Evolutionary conservation across 1,140 invertebrate genomes (phyloP).

Genomic region (Eubasilissa regina): DNA sequence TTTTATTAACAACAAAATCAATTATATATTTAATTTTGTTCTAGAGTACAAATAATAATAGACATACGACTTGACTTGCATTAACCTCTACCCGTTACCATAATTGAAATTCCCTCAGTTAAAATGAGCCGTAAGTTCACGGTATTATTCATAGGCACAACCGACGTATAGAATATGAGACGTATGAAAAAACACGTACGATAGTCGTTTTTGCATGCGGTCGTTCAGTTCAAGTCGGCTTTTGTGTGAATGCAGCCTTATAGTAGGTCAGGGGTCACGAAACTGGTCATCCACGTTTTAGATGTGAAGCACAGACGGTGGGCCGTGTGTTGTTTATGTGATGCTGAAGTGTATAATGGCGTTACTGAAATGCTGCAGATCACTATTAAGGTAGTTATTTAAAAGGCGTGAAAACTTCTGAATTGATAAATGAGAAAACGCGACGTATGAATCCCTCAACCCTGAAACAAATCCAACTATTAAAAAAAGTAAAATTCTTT

Average conservation of each 20-base stretch:
- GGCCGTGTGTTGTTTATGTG: no score
- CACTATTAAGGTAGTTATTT: no score
- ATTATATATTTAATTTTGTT: no score
- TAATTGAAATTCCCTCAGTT: conserved; percentile 43
- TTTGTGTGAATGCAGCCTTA: neutral
- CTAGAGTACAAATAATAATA: no score
- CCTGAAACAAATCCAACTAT: no score
- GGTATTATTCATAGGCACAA: neutral
- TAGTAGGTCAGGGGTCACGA: conserved; percentile 3
- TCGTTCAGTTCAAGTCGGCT: neutral
- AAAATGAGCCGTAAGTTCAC: conserved; percentile 21
- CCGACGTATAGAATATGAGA: neutral
- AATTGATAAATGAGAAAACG: no score
- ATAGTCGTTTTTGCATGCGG: conserved; percentile 7
- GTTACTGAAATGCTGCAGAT: no score
- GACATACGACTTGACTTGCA: conserved; percentile 7
- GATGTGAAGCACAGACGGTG: neutral
- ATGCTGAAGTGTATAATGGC: no score
- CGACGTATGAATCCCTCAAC: no score
- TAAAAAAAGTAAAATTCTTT: no score
- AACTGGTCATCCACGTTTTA: conserved; percentile 28
- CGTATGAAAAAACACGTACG: conserved; percentile 33
- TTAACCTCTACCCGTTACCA: conserved; percentile 32
- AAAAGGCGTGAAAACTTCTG: no score
- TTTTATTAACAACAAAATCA: no score